Percentiles rank a stretch among this genome's conserved stretches.
Conservation (phyloP, 2,888 invertebrate species). For the Cephus sareptanus region DNA sequence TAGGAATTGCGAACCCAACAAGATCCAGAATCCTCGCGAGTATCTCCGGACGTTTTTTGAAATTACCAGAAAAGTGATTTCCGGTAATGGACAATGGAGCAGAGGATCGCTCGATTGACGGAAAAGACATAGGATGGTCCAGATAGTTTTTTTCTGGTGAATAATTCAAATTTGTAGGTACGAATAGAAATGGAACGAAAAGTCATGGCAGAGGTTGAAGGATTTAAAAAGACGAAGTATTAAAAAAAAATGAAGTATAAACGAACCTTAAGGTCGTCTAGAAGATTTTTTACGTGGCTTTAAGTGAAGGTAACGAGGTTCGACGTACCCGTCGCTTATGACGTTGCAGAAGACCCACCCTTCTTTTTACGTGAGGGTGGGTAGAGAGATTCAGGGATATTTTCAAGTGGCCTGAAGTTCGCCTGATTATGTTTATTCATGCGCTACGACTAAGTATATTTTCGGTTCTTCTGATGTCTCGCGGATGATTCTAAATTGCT, state of each 20-base stretch:
- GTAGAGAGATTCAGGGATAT: slow-evolving; percentile 31
- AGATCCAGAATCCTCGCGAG: not conserved
- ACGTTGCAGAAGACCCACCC: slow-evolving; percentile 16
- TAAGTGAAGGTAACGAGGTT: slow-evolving; percentile 6
- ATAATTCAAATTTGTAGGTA: not conserved
- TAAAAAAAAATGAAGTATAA: not conserved
- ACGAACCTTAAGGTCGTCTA: not conserved
- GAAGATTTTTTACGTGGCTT: not conserved
- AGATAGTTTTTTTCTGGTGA: not conserved
- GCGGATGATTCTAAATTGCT: slow-evolving; percentile 52
- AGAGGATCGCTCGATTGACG: not conserved
- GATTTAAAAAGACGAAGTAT: not conserved
- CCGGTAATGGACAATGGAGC: not conserved
- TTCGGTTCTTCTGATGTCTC: slow-evolving; percentile 54
- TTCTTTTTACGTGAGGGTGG: slow-evolving; percentile 40
- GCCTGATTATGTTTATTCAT: slow-evolving; percentile 53
- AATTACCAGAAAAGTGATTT: not conserved
- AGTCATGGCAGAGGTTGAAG: too few species aligned
- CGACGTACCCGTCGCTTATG: not conserved
- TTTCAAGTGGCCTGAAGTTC: slow-evolving; percentile 44
- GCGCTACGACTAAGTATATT: slow-evolving; percentile 44
- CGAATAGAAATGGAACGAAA: not conserved
- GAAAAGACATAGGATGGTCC: not conserved
- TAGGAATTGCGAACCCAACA: not conserved
- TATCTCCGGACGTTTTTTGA: not conserved